phyloP scores from a whole-genome alignment of 2,888 invertebrate species.

The Hypsopygia costalis region DNA sequence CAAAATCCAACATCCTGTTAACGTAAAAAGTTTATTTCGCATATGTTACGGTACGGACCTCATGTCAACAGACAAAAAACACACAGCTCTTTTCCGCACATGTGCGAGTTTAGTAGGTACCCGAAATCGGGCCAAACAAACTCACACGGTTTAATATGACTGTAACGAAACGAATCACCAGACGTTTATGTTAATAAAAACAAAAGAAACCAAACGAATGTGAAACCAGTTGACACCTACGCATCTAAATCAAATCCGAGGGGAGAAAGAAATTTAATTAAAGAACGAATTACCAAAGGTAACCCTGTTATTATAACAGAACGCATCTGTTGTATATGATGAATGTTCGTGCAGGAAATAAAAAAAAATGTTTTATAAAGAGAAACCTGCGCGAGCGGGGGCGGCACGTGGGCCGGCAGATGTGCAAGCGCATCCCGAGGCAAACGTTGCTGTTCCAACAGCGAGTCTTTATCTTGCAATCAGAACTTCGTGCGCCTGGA shows the following conservation, averaged over 20 bases:
- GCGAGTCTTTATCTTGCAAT: conserved; percentile 58
- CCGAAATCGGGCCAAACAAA: conserved; percentile 49
- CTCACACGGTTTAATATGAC: conserved; percentile 34
- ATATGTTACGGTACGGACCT: conserved; percentile 63
- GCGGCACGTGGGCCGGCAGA: conserved; percentile 77
- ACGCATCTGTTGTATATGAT: conserved; percentile 71
- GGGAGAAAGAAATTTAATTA: conserved; percentile 62
- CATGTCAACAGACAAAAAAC: conserved; percentile 71
- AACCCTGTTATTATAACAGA: conserved; percentile 62
- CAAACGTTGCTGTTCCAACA: conserved; percentile 36
- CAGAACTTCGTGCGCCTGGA: conserved; percentile 31
- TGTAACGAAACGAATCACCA: conserved; percentile 22
- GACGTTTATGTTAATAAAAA: conserved; percentile 20
- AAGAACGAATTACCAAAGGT: conserved; percentile 55
- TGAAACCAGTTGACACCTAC: conserved; percentile 41
- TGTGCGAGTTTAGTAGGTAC: conserved; percentile 35
- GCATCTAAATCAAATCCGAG: conserved; percentile 37
- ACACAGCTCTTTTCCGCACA: conserved; percentile 47
- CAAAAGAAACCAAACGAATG: conserved; percentile 32
- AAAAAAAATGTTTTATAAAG: conserved; percentile 51
- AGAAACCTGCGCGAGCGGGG: conserved; percentile 63
- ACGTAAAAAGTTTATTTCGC: conserved; percentile 50
- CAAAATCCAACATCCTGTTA: conserved; percentile 45
- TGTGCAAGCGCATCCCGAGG: conserved; percentile 60
- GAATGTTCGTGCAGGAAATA: conserved; percentile 55